Base-by-base conservation (phyloP, 2,888 invertebrate species). In the Ennomos fuscantarius region DNA sequence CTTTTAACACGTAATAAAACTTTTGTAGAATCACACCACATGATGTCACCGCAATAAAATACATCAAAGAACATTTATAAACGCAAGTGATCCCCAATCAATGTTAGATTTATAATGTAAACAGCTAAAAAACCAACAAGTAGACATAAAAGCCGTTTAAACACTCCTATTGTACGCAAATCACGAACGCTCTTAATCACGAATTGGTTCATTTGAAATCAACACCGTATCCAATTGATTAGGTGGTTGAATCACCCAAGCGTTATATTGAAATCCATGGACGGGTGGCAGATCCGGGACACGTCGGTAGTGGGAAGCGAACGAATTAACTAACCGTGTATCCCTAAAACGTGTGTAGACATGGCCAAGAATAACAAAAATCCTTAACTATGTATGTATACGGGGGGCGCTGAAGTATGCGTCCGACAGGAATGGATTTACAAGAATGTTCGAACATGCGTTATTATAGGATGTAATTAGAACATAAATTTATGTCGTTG, bases 171-270 rank as follows among this genome's bases (percentile, higher is more conserved):
- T 78, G 74, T 70, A 72, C 62, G 72, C 67, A 69, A 77, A 79
- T 79, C 78, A 77, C 75, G 73, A 75, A 52, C 63, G 66, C 60
- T 68, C 59, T 65, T 65, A 56, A 63, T 68, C 65, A 62, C 60
- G 65, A 67, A 76, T 78, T 71, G 70, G 71, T 74, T 73, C 68
- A 72, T 72, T 77, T 71, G 71, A 71, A 80, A 72, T 74, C 76
- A 73, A 73, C 74, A 70, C 73, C 76, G 82, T 75, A 76, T 74
- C 80, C 74, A 74, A 84, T 86, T 81, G 82, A 84, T 84, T 84
- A 69, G 69, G 69, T 72, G 79, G 70, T 76, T 63, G 74, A 72
- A 63, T 78, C 76, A 69, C 68, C 68, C 71, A 69, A 73, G 75
- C 79, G 78, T 70, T 75, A 66, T 72, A 81, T 78, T 79, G 74